Conservation (phyloP, 2,797 vertebrate species). For the Trichosurus vulpecula region DNA sequence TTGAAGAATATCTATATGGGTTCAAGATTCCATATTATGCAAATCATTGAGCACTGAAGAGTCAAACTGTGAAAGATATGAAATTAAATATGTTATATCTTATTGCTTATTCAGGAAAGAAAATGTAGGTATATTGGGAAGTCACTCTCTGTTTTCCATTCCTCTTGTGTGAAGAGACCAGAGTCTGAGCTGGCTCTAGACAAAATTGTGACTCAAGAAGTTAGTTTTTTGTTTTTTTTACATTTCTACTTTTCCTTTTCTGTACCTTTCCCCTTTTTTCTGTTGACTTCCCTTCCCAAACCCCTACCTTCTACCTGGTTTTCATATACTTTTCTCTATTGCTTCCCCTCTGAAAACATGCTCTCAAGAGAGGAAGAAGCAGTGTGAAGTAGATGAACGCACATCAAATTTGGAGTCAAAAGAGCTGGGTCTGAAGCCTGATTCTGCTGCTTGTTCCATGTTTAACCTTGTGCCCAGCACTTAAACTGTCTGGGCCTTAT, state of each 20-base stretch:
- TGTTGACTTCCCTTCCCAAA: neutral
- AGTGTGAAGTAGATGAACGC: neutral
- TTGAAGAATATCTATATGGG: conserved; percentile 77
- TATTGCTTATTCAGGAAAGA: conserved; percentile 68
- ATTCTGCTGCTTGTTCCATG: neutral
- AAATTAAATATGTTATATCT: conserved; percentile 68
- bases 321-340: neutral
- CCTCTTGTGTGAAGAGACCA: neutral
- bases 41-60: conserved; percentile 78
- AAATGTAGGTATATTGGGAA: conserved; percentile 56
- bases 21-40: conserved; percentile 77
- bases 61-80: conserved; percentile 69
- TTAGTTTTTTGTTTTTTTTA: neutral
- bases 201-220: neutral
- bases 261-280: neutral
- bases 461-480: neutral
- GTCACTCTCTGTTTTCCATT: conserved; percentile 54
- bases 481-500: neutral
- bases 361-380: conserved; percentile 5
- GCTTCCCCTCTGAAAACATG: conserved; percentile 13
- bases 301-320: neutral
- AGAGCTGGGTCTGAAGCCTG: neutral
- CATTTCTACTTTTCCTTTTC: neutral
- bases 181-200: neutral
- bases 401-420: neutral